These are phyloP conservation scores for Sipha maydis DNA, from an alignment of 2,888 invertebrate species.

Conservation along the genomic window DNA sequence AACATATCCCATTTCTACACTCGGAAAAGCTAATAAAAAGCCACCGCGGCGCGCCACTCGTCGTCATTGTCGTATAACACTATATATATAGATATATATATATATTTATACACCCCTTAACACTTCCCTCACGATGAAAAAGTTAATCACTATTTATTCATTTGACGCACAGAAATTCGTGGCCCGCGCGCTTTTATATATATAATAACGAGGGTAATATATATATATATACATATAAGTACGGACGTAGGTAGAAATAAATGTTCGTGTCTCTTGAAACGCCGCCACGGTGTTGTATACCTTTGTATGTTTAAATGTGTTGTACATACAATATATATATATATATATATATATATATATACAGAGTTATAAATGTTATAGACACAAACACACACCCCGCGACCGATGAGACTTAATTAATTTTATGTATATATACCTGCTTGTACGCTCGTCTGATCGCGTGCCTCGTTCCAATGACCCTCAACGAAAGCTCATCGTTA, in stretches of 20 bases:
- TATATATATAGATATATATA: not conserved
- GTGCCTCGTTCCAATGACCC: constrained; percentile 45
- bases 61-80: not conserved
- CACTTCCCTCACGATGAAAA: not conserved
- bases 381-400: not conserved
- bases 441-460: constrained; percentile 12
- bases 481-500: constrained; percentile 18
- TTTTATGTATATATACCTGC: constrained; percentile 14
- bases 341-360: not conserved
- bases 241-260: not conserved
- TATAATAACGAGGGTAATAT: not conserved
- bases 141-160: constrained; percentile 55
- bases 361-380: not conserved
- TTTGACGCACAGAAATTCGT: constrained; percentile 29
- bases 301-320: not conserved
- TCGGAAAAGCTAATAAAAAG: constrained; percentile 34
- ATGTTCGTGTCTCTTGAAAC: constrained; percentile 1
- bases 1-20: constrained; percentile 26
- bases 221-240: not conserved
- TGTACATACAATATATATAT: not conserved
- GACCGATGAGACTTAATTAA: constrained; percentile 54
- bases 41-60: not conserved
- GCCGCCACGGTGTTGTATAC: not conserved
- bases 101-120: not conserved
- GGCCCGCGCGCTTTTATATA: not conserved